Base-by-base conservation (phyloP, 2,888 invertebrate species). In the Pollenia angustigena region DNA sequence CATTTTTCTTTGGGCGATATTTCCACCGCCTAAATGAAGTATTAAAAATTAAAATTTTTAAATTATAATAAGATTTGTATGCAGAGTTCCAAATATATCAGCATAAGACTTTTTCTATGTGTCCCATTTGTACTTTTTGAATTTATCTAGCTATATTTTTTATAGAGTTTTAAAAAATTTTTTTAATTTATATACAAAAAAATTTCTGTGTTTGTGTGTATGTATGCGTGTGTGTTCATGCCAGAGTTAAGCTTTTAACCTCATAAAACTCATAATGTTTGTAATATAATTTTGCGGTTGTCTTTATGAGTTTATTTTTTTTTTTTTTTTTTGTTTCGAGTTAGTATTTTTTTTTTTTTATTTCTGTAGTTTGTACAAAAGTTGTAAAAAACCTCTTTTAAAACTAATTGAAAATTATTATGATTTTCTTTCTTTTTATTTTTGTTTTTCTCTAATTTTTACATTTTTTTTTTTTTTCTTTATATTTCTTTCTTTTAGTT, bases 241-340 rank as follows among this genome's bases (percentile, higher is more conserved):
- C 56, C 44, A 56, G 40, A 18, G 60, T 50, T 56, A 76, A 76
- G 69, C 76, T 82, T 76, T 80, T 84, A 71, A 71, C 75, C 68
- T 60, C 80, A 69, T 85, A 54, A 76, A 80, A 80, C 62, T 81
- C 81, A 72, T 76, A 76, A 72, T 85, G 71, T 62, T 66, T 66
- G 66, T 85, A 85, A 81, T 85, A 66, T 78, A 71, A 81, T 85
- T 81, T 76, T 85, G 81, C 69, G 85, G 85, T 69, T 85, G 76
- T 69, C 75, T 71, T 81, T 76, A 85, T 81, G 60, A 76, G 76
- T 66, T 81, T 75, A 71, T 66, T 58, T 52, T 81, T 80, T 68
- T 9, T 12, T 81, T 80, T 75, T 76, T 66, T 58, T 52, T 81
- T 80, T 68, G 11, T 12, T 23, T 18, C 58, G 32, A 32, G 32